These are phyloP conservation scores for Morus bassanus DNA, from an alignment of 2,797 vertebrate species.

Conservation along the genomic window DNA sequence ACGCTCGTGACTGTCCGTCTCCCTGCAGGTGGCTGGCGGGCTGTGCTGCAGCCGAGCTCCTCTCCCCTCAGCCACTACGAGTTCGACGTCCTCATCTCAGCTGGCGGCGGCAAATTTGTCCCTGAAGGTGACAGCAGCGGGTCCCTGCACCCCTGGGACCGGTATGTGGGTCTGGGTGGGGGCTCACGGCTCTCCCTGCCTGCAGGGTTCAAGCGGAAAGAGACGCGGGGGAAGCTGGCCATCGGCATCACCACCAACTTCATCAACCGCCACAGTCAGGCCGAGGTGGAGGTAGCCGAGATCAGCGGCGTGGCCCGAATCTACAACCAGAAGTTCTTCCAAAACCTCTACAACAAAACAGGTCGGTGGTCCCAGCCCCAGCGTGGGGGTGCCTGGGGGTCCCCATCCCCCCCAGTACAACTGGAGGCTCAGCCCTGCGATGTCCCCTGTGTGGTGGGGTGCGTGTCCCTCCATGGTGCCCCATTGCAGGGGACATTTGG, in stretches of 20 bases:
- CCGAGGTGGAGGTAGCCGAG: slow-evolving; percentile 88
- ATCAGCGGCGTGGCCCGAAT: slow-evolving; percentile 95
- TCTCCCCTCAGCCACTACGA: slow-evolving; percentile 80
- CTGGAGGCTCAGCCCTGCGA: neutral
- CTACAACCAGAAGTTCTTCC: slow-evolving; percentile 97
- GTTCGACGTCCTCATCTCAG: slow-evolving; percentile 92
- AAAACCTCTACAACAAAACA: slow-evolving; percentile 85
- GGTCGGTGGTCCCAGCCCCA: slow-evolving; percentile 65
- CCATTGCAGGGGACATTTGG: neutral
- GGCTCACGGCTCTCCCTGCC: neutral
- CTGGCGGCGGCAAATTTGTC: slow-evolving; percentile 88
- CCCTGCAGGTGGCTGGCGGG: slow-evolving; percentile 79
- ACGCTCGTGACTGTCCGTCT: neutral
- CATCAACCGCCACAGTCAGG: slow-evolving; percentile 81
- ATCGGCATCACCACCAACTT: slow-evolving; percentile 96
- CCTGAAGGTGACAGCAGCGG: slow-evolving; percentile 80
- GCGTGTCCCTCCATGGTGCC: rapidly evolving
- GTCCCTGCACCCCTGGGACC: neutral
- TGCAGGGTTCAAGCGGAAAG: slow-evolving; percentile 89
- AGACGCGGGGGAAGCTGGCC: slow-evolving; percentile 90
- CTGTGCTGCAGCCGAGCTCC: slow-evolving; percentile 78
- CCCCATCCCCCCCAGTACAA: neutral
- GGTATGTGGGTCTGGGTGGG: rapidly evolving
- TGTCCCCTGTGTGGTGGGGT: neutral
- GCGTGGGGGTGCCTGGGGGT: rapidly evolving